A percentile compares a stretch with the other conserved stretches of the same genome.
phyloP scores from a whole-genome alignment of 2,888 invertebrate genomes.

The Steinernema hermaphroditum region DNA sequence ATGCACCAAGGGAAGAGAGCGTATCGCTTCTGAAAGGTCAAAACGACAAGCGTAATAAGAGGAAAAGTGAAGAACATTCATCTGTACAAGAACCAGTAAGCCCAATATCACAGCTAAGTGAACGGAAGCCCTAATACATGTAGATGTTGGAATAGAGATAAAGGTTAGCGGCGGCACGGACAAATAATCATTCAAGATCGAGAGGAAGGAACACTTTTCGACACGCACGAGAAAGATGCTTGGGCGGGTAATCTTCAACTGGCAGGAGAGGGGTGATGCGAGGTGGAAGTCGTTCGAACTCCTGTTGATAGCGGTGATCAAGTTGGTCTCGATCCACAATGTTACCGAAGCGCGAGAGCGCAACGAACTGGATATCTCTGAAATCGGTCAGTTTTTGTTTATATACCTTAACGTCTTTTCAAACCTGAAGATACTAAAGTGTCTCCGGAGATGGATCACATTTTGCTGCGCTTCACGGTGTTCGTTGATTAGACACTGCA shows the following conservation, averaged over 20 bases:
- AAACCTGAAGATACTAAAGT: constrained; percentile 18
- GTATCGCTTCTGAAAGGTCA: background rate
- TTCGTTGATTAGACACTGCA: constrained; percentile 56
- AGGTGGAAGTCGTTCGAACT: constrained; percentile 55
- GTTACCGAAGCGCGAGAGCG: constrained; percentile 55
- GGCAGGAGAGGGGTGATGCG: constrained; percentile 54
- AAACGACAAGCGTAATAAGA: constrained; percentile 3
- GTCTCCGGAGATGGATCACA: constrained; percentile 6
- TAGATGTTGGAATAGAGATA: background rate
- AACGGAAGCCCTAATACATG: constrained; percentile 8
- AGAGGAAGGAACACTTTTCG: constrained; percentile 60
- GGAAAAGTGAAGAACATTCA: constrained; percentile 28
- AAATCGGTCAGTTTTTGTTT: constrained; percentile 30
- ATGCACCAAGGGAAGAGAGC: background rate
- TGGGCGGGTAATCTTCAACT: constrained; percentile 50
- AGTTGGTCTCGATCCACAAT: constrained; percentile 58
- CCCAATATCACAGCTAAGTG: constrained; percentile 18
- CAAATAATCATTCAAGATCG: constrained; percentile 47
- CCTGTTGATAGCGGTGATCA: constrained; percentile 51
- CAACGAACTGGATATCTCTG: constrained; percentile 61
- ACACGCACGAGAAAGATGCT: constrained; percentile 53
- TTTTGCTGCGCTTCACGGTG: constrained; percentile 50
- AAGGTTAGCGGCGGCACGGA: constrained; percentile 1
- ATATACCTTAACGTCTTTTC: no score
- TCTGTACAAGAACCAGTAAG: constrained; percentile 31